A percentile compares a stretch with the other conserved stretches of the same genome.
Conservation (phyloP, 2,113 vertebrate genomes). For the Lycocorax pyrrhopterus region DNA sequence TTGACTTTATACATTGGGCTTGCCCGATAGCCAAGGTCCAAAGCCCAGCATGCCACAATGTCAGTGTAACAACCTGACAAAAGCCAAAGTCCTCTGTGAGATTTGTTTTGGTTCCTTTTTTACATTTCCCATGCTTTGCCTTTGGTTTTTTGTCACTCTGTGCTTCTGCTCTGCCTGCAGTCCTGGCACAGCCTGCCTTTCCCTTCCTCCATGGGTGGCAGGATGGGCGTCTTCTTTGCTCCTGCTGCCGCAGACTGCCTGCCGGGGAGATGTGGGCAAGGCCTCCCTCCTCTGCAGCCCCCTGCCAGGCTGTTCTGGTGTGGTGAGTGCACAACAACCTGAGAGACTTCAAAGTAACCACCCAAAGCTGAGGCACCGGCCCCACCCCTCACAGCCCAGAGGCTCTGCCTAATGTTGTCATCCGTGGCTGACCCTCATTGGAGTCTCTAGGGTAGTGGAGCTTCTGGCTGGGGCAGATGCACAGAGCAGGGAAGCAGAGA, state of each 20-base stretch:
- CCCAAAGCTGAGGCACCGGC: background rate
- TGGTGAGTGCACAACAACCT: background rate
- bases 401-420: background rate
- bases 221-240: background rate
- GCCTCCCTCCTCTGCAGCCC: background rate
- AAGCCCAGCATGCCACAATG: background rate
- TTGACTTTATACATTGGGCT: background rate
- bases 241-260: background rate
- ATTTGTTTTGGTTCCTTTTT: background rate
- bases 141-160: background rate
- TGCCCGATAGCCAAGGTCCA: background rate
- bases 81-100: background rate
- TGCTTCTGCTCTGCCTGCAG: background rate
- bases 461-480: background rate
- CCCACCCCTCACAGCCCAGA: background rate
- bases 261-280: background rate
- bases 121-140: background rate
- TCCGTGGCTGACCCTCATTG: background rate
- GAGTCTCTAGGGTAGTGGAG: background rate
- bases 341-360: background rate
- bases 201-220: background rate
- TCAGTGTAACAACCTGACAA: background rate
- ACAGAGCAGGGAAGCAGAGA: background rate
- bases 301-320: background rate
- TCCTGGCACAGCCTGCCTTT: background rate